These are phyloP conservation scores for Microplitis demolitor DNA, from an alignment of 1,140 invertebrate genomes.

Conservation along the genomic window DNA sequence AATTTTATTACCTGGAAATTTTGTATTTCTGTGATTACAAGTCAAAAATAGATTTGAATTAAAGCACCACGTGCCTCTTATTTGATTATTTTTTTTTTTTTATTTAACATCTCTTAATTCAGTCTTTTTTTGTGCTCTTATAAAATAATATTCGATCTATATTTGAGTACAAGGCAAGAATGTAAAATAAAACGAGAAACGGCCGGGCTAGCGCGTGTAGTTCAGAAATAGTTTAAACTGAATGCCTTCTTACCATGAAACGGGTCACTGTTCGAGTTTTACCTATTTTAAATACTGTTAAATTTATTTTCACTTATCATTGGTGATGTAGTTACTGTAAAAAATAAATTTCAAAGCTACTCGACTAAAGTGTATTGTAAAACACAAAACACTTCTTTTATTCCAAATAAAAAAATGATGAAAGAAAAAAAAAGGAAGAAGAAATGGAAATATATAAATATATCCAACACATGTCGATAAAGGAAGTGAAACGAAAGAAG, in stretches of 20 bases:
- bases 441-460: not conserved
- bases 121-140: not conserved
- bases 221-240: constrained; percentile 24
- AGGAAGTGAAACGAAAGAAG: not conserved
- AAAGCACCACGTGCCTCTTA: too few species aligned
- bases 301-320: constrained; percentile 1
- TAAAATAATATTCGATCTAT: constrained; percentile 27
- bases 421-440: not conserved
- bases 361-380: not conserved
- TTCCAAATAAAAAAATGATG: not conserved
- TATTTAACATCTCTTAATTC: too few species aligned
- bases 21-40: too few species aligned
- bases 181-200: constrained; percentile 1
- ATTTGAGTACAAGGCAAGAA: constrained; percentile 14
- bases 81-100: too few species aligned
- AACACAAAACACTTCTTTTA: not conserved
- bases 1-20: too few species aligned
- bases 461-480: not conserved
- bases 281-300: not conserved
- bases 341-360: not conserved
- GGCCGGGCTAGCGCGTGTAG: constrained; percentile 8
- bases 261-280: constrained; percentile 9
- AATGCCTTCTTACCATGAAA: constrained; percentile 12
- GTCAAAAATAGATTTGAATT: too few species aligned
- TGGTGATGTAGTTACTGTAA: not conserved